Evolutionary conservation across 2,888 invertebrate species (phyloP), one percentile per base, ranked within the genome.

Genomic region (Chaitophorus viminalis): DNA sequence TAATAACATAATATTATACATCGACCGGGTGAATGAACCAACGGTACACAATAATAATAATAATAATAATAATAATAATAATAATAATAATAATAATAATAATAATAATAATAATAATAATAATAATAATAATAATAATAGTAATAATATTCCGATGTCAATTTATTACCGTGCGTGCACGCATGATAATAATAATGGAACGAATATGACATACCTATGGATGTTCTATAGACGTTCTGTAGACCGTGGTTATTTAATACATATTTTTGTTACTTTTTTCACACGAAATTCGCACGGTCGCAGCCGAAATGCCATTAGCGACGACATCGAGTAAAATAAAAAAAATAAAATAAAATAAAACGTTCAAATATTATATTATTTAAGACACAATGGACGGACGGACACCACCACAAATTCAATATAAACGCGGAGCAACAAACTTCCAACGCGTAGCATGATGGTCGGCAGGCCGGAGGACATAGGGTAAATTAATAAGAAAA

Each of bases 211-310:
- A 36, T 52, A n/a, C n/a, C n/a, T n/a, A 52, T 52, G 74, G 52
- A 82, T 54, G 72, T 82, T 52, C 52, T 82, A 74, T 72, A 54
- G 33, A 82, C 82, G 74, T 83, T 83, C 82, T n/a, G 3, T 39
- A 14, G 83, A 83, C 75, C 74, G 83, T 83, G 83, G 39, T 83
- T 83, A 75, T 74, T 75, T 60, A 75, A 76, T 76, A 84, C 54
- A 14, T 17, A 31, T 52, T 70, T 36, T 25, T 46, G n/a, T n/a
- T n/a, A n/a, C 65, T 52, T 54, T 60, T 25, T 84, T 75, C 83
- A 33, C 54, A 31, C 14, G 31, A 84, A 39, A 31, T 84, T 76
- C 83, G 83, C 83, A 65, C 83, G 83, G 74, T 75, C 36, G n/a
- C 21, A 46, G 36, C 29, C n/a, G 72, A 82, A 82, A 82, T 70